Conservation (phyloP, 2,797 vertebrate genomes). For the Enteromius viviparus region DNA sequence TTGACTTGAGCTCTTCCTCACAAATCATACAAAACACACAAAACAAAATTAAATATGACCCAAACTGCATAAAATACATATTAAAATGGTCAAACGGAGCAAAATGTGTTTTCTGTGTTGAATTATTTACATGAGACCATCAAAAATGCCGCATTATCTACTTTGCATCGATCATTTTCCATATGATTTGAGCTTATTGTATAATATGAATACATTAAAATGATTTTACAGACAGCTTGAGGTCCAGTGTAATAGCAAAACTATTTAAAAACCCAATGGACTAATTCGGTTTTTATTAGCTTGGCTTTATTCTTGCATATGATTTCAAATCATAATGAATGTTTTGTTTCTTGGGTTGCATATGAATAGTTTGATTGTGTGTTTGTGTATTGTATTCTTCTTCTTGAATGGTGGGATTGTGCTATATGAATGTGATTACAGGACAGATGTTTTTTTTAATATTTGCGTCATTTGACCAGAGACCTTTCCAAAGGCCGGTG, state of each 20-base stretch:
- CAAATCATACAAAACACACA: neutral
- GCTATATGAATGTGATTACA: constrained; percentile 33
- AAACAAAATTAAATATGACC: too few species aligned
- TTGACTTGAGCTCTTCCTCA: neutral
- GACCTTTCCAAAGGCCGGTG: constrained; percentile 49
- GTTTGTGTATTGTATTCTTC: constrained; percentile 42
- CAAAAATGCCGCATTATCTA: neutral
- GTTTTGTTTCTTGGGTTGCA: constrained; percentile 15
- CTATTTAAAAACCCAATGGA: neutral
- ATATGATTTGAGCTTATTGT: neutral
- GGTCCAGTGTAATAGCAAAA: neutral
- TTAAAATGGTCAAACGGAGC: neutral
- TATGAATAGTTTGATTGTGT: constrained; percentile 49
- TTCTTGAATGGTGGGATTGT: constrained; percentile 40
- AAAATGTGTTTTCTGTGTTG: neutral
- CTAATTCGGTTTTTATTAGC: neutral
- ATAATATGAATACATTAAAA: neutral
- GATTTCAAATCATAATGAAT: neutral
- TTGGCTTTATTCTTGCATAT: neutral
- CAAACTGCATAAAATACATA: neutral
- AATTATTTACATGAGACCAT: neutral
- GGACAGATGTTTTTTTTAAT: constrained; percentile 17
- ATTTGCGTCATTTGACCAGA: constrained; percentile 19
- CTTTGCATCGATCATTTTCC: neutral
- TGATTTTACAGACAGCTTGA: neutral